These are phyloP conservation scores for Malurus cyaneus DNA, from an alignment of 2,113 vertebrate genomes.

Conservation along the genomic window DNA sequence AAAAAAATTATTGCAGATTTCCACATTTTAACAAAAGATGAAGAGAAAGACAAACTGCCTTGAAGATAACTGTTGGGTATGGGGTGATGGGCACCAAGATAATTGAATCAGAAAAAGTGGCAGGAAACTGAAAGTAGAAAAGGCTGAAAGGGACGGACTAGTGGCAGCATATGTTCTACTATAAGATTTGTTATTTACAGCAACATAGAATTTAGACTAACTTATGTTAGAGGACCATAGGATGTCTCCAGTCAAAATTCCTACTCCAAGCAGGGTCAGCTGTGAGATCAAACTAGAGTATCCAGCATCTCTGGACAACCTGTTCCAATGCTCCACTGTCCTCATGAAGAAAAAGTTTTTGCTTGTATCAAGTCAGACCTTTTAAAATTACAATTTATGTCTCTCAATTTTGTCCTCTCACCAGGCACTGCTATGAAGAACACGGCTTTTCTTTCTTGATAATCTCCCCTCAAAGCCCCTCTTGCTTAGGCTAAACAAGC, in stretches of 20 bases:
- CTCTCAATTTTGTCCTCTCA: background rate
- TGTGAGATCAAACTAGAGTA: background rate
- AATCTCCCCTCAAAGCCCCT: background rate
- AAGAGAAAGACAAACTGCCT: background rate
- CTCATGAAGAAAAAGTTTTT: background rate
- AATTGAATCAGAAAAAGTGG: background rate
- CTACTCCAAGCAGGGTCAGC: background rate
- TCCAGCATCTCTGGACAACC: background rate
- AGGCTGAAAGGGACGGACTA: background rate
- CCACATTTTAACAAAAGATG: background rate
- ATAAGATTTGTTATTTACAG: background rate
- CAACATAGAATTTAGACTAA: background rate
- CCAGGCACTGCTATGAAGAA: background rate
- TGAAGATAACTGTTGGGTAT: background rate
- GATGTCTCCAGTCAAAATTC: background rate
- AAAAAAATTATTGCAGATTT: background rate
- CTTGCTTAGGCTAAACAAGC: background rate
- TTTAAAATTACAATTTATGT: background rate
- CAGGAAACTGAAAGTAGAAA: background rate
- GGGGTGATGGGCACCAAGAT: background rate
- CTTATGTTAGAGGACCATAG: background rate
- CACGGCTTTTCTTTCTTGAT: background rate
- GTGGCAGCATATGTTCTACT: background rate
- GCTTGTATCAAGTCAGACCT: background rate
- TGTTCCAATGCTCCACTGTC: background rate